Percentiles rank a stretch among this genome's conserved stretches.
Evolutionary conservation across 2,888 invertebrate species (phyloP).

Genomic region (Euclidia mi): DNA sequence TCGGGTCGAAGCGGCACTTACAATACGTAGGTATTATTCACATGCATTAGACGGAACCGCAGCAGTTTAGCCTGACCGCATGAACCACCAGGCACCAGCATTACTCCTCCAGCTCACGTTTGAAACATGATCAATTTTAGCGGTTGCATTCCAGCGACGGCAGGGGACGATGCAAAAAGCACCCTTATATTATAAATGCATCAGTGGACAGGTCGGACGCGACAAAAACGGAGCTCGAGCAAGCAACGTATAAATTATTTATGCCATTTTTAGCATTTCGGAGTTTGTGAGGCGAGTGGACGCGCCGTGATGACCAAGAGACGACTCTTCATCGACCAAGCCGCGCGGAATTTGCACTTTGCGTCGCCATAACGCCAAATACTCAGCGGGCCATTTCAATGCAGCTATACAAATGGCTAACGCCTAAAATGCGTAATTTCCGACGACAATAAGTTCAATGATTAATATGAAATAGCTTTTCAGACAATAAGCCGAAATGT

Average conservation of each 20-base stretch:
- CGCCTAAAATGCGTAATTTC: too few relatives aligned
- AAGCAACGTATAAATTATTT: conserved; percentile 88
- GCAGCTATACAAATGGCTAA: not conserved
- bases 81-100: conserved; percentile 60
- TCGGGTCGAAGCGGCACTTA: conserved; percentile 30
- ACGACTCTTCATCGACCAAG: conserved; percentile 57
- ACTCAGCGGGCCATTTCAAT: conserved; percentile 19
- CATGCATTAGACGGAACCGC: conserved; percentile 59
- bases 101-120: conserved; percentile 86
- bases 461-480: too few relatives aligned
- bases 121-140: conserved; percentile 89
- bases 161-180: conserved; percentile 86
- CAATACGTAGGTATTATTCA: conserved; percentile 43
- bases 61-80: conserved; percentile 60
- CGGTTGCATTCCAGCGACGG: conserved; percentile 87
- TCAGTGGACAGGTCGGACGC: conserved; percentile 88
- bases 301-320: conserved; percentile 63
- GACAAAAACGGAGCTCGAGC: conserved; percentile 85
- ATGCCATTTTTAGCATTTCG: conserved; percentile 90
- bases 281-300: conserved; percentile 76
- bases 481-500: not conserved
- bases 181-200: conserved; percentile 90
- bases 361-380: conserved; percentile 31
- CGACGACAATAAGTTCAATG: too few relatives aligned
- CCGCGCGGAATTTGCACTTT: conserved; percentile 51